Evolutionary conservation across 1,140 invertebrate species (phyloP), one percentile per base, ranked within the genome.

Genomic region (Cydia strobilella): DNA sequence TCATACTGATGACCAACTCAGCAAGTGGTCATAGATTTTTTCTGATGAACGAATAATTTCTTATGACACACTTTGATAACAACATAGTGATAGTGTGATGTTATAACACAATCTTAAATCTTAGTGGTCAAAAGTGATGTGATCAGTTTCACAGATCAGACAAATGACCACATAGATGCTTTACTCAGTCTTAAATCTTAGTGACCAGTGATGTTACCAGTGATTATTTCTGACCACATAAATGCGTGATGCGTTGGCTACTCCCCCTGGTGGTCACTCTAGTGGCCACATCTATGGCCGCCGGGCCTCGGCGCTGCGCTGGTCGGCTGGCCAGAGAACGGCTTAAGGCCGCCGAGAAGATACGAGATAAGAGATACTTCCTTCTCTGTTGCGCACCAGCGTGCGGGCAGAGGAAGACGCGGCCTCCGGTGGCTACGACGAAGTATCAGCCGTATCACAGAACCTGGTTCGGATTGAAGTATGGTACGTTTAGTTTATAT

Each of bases 391-490:
- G 89, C 73, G 75, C 87, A 0, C 76, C 83, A 2, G 9, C 87
- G 0, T 91, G 88, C 74, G 79, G 79, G 7, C 77, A 79, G 63
- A 59, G 79, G 15, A 77, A 84, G 62, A 81, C 81, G 0, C 75
- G 86, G 25, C 88, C 86, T 1, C 84, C 81, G 23, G 73, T 82
- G 0, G 80, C 87, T 15, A 84, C 84, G 13, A 82, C 84, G 51
- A 79, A 81, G 23, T 92, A 92, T 79, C 90, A 91, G 54, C 90
- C 90, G 0, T 92, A 85, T 76, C 90, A 92, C 75, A 91, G 86
- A 39, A 90, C 88, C 35, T 92, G 90, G 90, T 90, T 87, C 69
- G 90, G 90, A 63, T 81, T 92, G 10, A 92, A 90, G 80, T 84
- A 92, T 72, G 90, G 90, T 92, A 89, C 18, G 82, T 72, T 48